Base-by-base conservation (phyloP, 2,113 vertebrate species). In the Lampris incognitus region DNA sequence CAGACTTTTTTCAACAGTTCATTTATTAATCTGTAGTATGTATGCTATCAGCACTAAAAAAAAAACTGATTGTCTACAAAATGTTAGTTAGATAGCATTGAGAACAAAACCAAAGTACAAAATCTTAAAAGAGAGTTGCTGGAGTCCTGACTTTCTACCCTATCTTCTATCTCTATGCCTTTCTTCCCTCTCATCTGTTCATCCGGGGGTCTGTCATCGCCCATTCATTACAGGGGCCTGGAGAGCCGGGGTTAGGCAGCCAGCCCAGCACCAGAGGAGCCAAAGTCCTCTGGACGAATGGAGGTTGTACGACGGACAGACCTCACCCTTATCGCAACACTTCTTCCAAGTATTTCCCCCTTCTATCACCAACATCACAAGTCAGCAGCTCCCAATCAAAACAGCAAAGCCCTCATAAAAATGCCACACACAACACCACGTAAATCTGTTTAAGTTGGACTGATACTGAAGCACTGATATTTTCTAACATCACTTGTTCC, bases 191-290 rank as follows among this genome's bases (percentile, higher is more conserved):
- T 73, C 67, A 11, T 73, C 67, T n/a, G 44, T 56, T 56, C 4
- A 38, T 62, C 42, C 3, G 74, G 71, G 46, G 10, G 49, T 57
- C 78, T 90, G 89, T 90, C 86, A 86, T 84, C 83, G 80, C 55
- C 52, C 3, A 6, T 40, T 78, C 74, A 85, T 85, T 87, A 82
- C 10, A 51, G 74, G 0, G 3, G 48, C 46, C 38, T 82, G 66
- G 61, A 39, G 66, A 8, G 57, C 11, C 36, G 5, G 71, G 24
- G 40, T 52, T 62, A 39, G 7, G 7, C 42, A 37, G 42, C 24
- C 5, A 11, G 1, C 1, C 13, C 2, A 5, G 62, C 42, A n/a
- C 46, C 44, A 37, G 24, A 4, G 8, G n/a, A 24, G 24, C n/a
- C 55, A 13, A 1, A 8, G 40, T 10, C 44, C 44, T 36, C 24